Conservation (phyloP, 2,888 invertebrate genomes). For the Pollenia angustigena region DNA sequence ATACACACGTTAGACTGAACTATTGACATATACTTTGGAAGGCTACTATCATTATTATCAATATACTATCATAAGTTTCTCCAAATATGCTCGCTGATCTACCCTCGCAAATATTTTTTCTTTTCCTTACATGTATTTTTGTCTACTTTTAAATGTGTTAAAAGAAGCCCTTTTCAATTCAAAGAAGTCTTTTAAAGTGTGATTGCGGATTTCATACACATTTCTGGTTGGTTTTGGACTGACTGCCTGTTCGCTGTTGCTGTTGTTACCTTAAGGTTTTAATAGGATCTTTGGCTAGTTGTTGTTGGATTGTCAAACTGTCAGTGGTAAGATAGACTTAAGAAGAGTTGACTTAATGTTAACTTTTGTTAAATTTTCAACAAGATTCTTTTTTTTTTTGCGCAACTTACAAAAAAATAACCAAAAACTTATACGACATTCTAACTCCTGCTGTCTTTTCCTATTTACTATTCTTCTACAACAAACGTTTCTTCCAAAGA, state of each 20-base stretch:
- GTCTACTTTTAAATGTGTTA: constrained; percentile 54
- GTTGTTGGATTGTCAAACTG: constrained; percentile 64
- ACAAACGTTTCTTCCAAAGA: not conserved
- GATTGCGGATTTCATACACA: constrained; percentile 51
- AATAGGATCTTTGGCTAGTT: constrained; percentile 40
- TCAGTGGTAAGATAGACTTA: constrained; percentile 60
- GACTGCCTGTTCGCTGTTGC: constrained; percentile 3
- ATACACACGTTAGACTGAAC: too few relatives aligned
- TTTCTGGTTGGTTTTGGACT: constrained; percentile 5
- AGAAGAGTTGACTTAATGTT: constrained; percentile 62
- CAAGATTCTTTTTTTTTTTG: constrained; percentile 10
- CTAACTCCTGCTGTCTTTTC: constrained; percentile 59
- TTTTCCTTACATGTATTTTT: not conserved
- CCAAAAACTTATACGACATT: constrained; percentile 46
- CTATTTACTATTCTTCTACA: constrained; percentile 5
- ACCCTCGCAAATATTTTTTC: not conserved
- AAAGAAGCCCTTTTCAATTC: constrained; percentile 63
- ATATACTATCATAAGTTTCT: too few relatives aligned
- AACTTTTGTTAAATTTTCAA: constrained; percentile 45
- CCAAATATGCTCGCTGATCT: not conserved
- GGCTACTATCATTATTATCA: too few relatives aligned
- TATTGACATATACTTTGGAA: too few relatives aligned
- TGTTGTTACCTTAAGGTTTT: constrained; percentile 8
- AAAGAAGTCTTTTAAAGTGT: constrained; percentile 46
- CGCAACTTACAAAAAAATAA: constrained; percentile 11